Evolutionary conservation across 1,140 invertebrate genomes (phyloP).

Genomic region (Oreohelix idahoensis): DNA sequence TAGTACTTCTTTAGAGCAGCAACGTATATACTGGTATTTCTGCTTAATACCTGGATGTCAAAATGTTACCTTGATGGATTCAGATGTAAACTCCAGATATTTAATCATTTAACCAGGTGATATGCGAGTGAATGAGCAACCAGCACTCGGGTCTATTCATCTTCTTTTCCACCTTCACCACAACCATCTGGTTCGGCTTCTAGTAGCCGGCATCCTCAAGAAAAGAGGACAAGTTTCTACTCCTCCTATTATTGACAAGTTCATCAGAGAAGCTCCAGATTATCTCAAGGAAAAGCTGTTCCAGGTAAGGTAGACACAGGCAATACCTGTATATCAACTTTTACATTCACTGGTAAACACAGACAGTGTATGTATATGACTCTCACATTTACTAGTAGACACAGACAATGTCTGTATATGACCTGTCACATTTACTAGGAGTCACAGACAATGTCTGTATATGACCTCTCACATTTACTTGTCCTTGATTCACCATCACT

Average conservation of each 20-base stretch:
- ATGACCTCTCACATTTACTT: too few relatives aligned
- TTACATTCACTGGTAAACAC: neutral
- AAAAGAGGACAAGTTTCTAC: neutral
- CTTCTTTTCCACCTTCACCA: slow-evolving; percentile 96
- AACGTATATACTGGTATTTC: too few relatives aligned
- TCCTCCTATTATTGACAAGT: neutral
- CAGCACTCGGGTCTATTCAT: slow-evolving; percentile 94
- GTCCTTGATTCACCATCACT: too few relatives aligned
- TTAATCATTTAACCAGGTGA: slow-evolving; percentile 79
- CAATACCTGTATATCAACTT: neutral
- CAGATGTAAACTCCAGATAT: too few relatives aligned
- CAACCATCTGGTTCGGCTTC: slow-evolving; percentile 89
- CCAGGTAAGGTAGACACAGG: slow-evolving; percentile 20
- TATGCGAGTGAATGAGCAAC: slow-evolving; percentile 85
- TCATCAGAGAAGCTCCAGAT: neutral
- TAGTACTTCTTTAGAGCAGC: too few relatives aligned
- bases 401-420: too few relatives aligned
- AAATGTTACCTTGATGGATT: too few relatives aligned
- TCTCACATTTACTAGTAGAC: too few relatives aligned
- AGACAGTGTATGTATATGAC: too few relatives aligned
- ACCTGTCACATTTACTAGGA: too few relatives aligned
- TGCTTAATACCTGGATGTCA: too few relatives aligned
- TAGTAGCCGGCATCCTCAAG: slow-evolving; percentile 67
- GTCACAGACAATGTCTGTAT: too few relatives aligned
- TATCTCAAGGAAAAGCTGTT: slow-evolving; percentile 24